A percentile compares a stretch with the other conserved stretches of the same genome.
These are phyloP conservation scores for Heterotilapia buettikoferi DNA, from an alignment of 2,113 vertebrate species.

Conservation along the genomic window DNA sequence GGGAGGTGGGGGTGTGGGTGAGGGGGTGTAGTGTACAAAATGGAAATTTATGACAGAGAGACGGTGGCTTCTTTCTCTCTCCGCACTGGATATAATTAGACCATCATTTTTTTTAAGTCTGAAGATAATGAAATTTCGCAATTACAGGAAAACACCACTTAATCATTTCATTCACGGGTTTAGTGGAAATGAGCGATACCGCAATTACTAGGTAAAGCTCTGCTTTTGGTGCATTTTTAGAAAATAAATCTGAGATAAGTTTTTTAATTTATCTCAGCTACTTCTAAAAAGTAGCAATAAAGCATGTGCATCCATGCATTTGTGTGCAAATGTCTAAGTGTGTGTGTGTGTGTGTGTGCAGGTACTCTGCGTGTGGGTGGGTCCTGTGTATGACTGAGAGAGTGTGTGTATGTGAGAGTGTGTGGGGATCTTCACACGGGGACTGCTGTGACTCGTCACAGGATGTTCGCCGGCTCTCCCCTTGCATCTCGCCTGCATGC, in stretches of 20 bases:
- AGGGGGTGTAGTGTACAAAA: slow-evolving; percentile 85
- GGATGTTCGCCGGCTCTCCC: slow-evolving; percentile 83
- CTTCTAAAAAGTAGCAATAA: background rate
- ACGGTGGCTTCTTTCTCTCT: slow-evolving; percentile 79
- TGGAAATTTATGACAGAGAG: slow-evolving; percentile 90
- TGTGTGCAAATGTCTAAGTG: background rate
- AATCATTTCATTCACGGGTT: slow-evolving; percentile 70
- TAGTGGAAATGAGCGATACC: slow-evolving; percentile 66
- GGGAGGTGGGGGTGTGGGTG: background rate
- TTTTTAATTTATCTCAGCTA: background rate
- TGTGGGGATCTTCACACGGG: slow-evolving; percentile 72
- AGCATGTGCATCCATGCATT: background rate
- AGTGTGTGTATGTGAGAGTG: slow-evolving; percentile 37
- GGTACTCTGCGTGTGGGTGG: slow-evolving; percentile 42
- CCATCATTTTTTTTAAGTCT: slow-evolving; percentile 72
- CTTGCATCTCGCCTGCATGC: slow-evolving; percentile 84
- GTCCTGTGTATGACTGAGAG: slow-evolving; percentile 37
- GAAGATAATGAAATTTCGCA: slow-evolving; percentile 76
- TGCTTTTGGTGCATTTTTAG: slow-evolving; percentile 33
- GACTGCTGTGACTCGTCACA: slow-evolving; percentile 76
- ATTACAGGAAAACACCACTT: slow-evolving; percentile 75
- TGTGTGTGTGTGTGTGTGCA: slow-evolving; percentile 7
- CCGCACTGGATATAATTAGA: slow-evolving; percentile 82
- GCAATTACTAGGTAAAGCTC: slow-evolving; percentile 48
- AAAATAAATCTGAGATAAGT: background rate